Conservation (phyloP, 1,140 invertebrate genomes). For the Brachionus paranguensis region DNA sequence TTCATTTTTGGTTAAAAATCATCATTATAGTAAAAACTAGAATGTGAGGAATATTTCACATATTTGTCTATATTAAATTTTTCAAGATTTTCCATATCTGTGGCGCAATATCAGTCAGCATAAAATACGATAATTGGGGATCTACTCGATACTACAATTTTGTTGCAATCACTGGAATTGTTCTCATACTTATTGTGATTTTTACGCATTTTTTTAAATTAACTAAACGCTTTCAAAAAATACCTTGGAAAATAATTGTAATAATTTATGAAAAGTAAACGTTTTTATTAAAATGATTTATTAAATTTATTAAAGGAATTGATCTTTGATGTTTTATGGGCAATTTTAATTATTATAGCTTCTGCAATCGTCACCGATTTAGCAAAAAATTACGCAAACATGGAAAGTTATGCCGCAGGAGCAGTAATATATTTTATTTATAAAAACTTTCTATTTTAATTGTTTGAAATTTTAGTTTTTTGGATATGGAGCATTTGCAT, state of each 20-base stretch:
- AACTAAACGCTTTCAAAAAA: neutral
- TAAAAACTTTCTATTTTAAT: neutral
- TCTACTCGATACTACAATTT: slow-evolving; percentile 30
- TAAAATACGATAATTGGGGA: slow-evolving; percentile 37
- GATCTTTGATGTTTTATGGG: neutral
- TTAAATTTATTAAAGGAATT: neutral
- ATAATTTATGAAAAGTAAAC: neutral
- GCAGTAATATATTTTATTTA: slow-evolving; percentile 3
- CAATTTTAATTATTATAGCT: slow-evolving; percentile 23
- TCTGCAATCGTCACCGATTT: slow-evolving; percentile 8
- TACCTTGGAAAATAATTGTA: slow-evolving; percentile 33
- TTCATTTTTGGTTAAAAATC: neutral
- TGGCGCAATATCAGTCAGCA: neutral
- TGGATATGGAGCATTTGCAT: slow-evolving; percentile 12
- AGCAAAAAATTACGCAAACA: neutral
- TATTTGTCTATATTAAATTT: neutral
- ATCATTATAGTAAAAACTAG: neutral
- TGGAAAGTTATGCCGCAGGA: slow-evolving; percentile 32
- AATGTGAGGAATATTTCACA: neutral
- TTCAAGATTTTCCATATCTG: slow-evolving; percentile 18
- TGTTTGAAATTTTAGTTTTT: slow-evolving; percentile 14
- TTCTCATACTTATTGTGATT: neutral
- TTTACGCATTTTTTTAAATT: neutral
- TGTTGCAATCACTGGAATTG: slow-evolving; percentile 8
- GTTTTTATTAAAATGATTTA: neutral